Evolutionary conservation across 2,797 vertebrate species (phyloP), one percentile per base, ranked within the genome.

Genomic region (Ispidina picta): DNA sequence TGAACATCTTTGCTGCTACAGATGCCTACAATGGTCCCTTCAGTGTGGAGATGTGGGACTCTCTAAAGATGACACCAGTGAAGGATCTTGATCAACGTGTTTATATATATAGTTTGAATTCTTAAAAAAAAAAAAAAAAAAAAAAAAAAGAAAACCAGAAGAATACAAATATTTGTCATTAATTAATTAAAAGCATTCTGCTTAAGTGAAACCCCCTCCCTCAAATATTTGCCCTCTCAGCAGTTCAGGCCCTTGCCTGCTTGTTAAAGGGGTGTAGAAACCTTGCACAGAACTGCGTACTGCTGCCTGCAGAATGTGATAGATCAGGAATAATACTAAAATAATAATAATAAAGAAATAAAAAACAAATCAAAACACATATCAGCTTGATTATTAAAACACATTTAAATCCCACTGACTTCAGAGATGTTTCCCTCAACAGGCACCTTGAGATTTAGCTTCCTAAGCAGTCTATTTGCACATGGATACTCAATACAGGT

Each of bases 401-500:
- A 26, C 16, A 18, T 6, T 58, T 22, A 46, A 69, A 64, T 37
- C 23, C 31, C 29, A 8, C 20, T 28, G 41, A 12, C 41, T n/a
- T 60, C 22, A 35, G 22, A n/a, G 31, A 39, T 33, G 22, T 28
- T 72, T 69, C 31, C 52, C 41, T 60, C 66, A 41, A 17, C 12
- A 8, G 0, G 1, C 12, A 28, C 31, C 69, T 44, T 8, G 28
- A 72, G 23, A 49, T 72, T 66, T 25, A 44, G 28, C 41, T 64
- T 37, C 66, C 54, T 8, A 6, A 49, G 37, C 59, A 21, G 25
- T 10, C 46, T 33, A 0, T 33, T 10, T 26, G 46, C 71, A 37
- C 15, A 2, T 5, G 9, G 33, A 5, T 54, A 6, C n/a, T 65
- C 0, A 1, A n/a, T 46, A 29, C 8, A 58, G 55, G 39, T 22